These are phyloP conservation scores for Otus scops DNA, from an alignment of 2,797 vertebrate species.

Conservation along the genomic window DNA sequence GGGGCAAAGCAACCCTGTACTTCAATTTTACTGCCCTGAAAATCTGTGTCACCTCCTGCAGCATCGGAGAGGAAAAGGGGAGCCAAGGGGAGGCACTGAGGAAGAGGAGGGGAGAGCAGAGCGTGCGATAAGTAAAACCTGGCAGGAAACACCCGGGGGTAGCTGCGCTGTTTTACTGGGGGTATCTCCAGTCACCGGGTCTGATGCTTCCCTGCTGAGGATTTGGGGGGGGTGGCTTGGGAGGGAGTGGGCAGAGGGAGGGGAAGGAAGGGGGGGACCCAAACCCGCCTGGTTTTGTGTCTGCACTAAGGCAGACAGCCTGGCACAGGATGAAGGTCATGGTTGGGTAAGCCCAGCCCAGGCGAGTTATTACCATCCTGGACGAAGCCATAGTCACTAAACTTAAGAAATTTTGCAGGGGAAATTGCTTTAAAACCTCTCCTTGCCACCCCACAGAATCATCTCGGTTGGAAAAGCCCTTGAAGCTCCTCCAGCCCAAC, in stretches of 20 bases:
- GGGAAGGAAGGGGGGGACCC: background rate
- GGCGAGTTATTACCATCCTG: background rate
- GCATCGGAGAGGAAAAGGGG: background rate
- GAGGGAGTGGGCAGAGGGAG: fast-evolving
- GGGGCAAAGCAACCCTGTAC: background rate
- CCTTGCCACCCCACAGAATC: no score
- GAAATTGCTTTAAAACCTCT: background rate
- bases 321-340: background rate
- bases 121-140: background rate
- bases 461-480: no score
- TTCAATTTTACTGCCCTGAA: background rate
- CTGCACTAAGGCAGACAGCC: background rate
- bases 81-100: background rate
- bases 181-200: fast-evolving
- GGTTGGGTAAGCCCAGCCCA: background rate
- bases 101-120: background rate
- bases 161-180: background rate
- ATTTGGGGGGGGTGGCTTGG: background rate
- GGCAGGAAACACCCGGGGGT: no score
- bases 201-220: background rate
- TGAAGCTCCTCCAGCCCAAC: no score
- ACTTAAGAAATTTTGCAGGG: background rate
- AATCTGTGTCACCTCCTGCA: background rate
- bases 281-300: background rate
- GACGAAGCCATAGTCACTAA: background rate